Evolutionary conservation across 2,797 vertebrate species (phyloP).

Genomic region (Lagodon rhomboides): DNA sequence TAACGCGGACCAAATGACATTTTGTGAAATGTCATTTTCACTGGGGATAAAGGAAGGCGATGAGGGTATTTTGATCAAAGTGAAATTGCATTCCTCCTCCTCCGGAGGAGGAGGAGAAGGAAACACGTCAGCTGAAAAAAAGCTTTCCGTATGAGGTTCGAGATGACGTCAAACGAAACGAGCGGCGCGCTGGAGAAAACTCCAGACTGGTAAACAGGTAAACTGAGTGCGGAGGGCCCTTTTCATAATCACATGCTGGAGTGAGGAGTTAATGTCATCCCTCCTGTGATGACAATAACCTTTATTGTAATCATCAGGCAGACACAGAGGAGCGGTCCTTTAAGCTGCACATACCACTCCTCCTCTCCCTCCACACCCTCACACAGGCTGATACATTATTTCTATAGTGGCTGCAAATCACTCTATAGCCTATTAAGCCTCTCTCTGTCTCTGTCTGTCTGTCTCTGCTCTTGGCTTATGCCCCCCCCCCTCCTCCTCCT

Average conservation of each 20-base stretch:
- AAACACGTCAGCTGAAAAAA: slow-evolving; percentile 61
- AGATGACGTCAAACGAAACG: slow-evolving; percentile 73
- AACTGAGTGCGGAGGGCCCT: slow-evolving; percentile 30
- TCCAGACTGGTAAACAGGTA: slow-evolving; percentile 54
- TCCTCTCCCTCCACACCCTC: slow-evolving; percentile 43
- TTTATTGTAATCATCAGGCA: slow-evolving; percentile 67
- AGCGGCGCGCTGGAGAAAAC: slow-evolving; percentile 46
- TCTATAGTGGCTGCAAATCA: slow-evolving; percentile 68
- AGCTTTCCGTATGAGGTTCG: slow-evolving; percentile 53
- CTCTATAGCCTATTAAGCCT: slow-evolving; percentile 58
- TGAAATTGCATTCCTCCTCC: slow-evolving; percentile 66
- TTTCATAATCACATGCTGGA: slow-evolving; percentile 42
- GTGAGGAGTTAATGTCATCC: slow-evolving; percentile 63
- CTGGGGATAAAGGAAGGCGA: slow-evolving; percentile 61
- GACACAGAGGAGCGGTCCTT: slow-evolving; percentile 46
- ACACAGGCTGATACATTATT: slow-evolving; percentile 57
- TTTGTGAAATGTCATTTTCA: slow-evolving; percentile 78
- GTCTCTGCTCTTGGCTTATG: slow-evolving; percentile 47
- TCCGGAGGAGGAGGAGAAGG: slow-evolving; percentile 43
- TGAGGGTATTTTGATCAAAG: slow-evolving; percentile 74
- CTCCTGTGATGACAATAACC: slow-evolving; percentile 73
- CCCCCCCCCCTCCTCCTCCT: background rate
- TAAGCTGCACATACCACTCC: slow-evolving; percentile 36
- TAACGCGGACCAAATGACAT: slow-evolving; percentile 69
- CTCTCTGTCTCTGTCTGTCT: slow-evolving; percentile 55